Conservation (phyloP, 1,140 invertebrate species). For the Sipha flava region DNA sequence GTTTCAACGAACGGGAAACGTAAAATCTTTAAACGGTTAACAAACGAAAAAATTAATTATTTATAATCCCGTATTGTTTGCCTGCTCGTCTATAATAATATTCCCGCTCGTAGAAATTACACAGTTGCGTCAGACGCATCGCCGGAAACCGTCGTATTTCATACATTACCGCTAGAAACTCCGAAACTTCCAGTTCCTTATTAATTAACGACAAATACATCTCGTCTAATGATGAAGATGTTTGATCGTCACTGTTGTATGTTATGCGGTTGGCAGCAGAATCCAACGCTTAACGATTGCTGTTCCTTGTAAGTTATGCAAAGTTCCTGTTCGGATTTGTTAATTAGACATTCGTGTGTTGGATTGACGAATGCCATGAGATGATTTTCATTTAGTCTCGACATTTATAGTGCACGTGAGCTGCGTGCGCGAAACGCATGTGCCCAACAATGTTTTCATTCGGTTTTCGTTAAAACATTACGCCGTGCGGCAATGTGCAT, state of each 20-base stretch:
- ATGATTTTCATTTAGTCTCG: neutral
- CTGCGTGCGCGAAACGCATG: no score
- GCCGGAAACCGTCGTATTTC: neutral
- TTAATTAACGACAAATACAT: conserved; percentile 13
- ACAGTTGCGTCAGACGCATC: neutral
- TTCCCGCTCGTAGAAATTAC: no score
- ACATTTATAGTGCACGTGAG: neutral
- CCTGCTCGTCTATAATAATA: no score
- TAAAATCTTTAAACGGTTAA: no score
- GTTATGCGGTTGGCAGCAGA: conserved; percentile 15
- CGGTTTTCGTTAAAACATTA: no score
- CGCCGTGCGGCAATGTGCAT: no score
- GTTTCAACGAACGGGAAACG: no score
- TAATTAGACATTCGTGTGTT: neutral
- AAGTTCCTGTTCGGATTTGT: conserved; percentile 8
- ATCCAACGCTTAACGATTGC: neutral
- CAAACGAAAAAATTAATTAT: no score
- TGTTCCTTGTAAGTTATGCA: neutral
- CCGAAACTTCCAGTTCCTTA: neutral
- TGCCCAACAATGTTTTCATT: no score
- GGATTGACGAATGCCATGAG: neutral
- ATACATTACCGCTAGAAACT: neutral
- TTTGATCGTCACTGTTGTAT: conserved; percentile 7
- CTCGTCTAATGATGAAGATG: neutral
- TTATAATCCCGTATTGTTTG: no score